Percentiles rank a stretch among this genome's conserved stretches.
Conservation (phyloP, 2,113 vertebrate genomes). For the Scopus umbretta region DNA sequence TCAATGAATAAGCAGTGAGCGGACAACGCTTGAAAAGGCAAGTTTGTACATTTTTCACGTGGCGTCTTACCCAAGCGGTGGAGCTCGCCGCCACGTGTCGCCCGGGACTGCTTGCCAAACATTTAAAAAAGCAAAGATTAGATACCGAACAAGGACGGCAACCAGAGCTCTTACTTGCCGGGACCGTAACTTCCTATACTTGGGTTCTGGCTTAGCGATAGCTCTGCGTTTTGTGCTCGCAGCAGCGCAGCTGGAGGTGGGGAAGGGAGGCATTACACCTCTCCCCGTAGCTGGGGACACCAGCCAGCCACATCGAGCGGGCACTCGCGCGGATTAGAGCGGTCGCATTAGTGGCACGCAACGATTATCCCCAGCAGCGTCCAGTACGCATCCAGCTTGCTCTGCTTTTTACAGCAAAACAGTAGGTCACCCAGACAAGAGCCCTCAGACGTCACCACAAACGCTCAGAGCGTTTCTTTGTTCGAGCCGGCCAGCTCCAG, state of each 20-base stretch:
- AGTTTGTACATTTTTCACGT: not conserved
- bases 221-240: not conserved
- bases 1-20: not conserved
- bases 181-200: fast-evolving
- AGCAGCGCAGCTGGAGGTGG: not conserved
- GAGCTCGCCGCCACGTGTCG: not conserved
- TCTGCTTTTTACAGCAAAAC: not conserved
- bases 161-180: not conserved
- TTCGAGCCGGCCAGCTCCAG: not conserved
- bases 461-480: not conserved
- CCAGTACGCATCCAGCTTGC: not conserved
- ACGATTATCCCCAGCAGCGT: not conserved
- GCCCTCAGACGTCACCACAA: not conserved
- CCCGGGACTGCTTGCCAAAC: not conserved
- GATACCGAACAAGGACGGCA: not conserved
- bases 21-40: not conserved
- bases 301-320: fast-evolving
- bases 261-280: not conserved
- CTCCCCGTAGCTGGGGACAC: not conserved
- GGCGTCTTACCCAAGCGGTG: fast-evolving
- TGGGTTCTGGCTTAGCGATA: not conserved
- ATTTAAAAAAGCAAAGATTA: not conserved
- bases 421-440: not conserved
- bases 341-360: fast-evolving
- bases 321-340: fast-evolving